Base-by-base conservation (phyloP, 2,113 vertebrate genomes). In the Cyphomyrus discorhynchus region DNA sequence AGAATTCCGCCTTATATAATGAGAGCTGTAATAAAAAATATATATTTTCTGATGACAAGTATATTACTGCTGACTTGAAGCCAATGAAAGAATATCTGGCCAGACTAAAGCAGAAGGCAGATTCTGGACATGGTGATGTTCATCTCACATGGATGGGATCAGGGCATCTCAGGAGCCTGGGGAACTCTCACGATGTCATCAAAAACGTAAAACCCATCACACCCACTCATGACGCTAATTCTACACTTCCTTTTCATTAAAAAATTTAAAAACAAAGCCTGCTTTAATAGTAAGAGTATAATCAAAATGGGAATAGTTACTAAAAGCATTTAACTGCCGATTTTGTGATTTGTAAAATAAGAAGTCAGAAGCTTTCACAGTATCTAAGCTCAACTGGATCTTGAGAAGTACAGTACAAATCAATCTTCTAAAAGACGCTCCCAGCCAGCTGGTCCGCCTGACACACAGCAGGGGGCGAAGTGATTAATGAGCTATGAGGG, bases 61-160 rank as follows among this genome's bases (percentile, higher is more conserved):
- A 39, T 80, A 80, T 42, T 19, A 19, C 74, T 85, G 21, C 45
- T 85, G 39, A 46, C 42, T 21, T 85, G 19, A 49, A 80, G 31
- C 35, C 74, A 88, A 17, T 53, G 87, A 88, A 62, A 62, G 87
- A 58, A 88, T 27, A 88, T 66, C 56, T 45, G 53, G 5, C 53
- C 50, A 66, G 39, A 88, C 24, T 45, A 47, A 53, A 66, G 31
- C 39, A 45, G 27, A 17, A 80, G 74, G 35, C 17, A 31, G 10
- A 42, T 39, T 39, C 15, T 19, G 74, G 17, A 80, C 62, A 70
- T 13, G n/a, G 62, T 70, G 62, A 13, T 27, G 10, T 27, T 11
- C 62, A 70, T 70, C 27, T 70, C 15, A 6, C 35, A 80, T 80
- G 74, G 35, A 42, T 6, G 2, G 74, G 74, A 42, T 80, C 17